A percentile compares a stretch with the other conserved stretches of the same genome.
These are phyloP conservation scores for Dioctria rufipes DNA, from an alignment of 2,888 invertebrate genomes.

Conservation along the genomic window DNA sequence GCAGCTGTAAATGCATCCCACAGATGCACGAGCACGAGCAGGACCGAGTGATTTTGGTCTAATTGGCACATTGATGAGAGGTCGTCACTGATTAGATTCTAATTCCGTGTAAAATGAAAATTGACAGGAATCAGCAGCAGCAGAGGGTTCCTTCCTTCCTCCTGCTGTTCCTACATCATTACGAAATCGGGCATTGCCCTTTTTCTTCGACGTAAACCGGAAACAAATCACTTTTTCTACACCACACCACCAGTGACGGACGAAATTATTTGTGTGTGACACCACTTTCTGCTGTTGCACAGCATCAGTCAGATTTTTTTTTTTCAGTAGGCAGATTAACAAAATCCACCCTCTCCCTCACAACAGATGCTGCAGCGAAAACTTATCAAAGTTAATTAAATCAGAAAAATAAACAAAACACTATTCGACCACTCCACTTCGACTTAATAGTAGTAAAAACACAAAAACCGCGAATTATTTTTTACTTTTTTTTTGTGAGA, in stretches of 20 bases:
- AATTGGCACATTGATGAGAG: conserved; percentile 33
- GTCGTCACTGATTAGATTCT: conserved; percentile 11
- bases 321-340: too few species aligned
- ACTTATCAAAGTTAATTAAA: neutral
- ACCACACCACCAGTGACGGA: too few species aligned
- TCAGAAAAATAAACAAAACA: neutral
- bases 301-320: too few species aligned
- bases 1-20: conserved; percentile 25
- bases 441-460: neutral
- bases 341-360: too few species aligned
- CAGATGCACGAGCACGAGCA: conserved; percentile 30
- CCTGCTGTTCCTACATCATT: too few species aligned
- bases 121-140: neutral
- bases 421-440: neutral
- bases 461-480: neutral
- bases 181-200: too few species aligned
- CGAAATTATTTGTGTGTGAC: too few species aligned
- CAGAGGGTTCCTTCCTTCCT: neutral
- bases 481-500: neutral
- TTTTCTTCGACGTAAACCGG: too few species aligned
- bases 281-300: too few species aligned
- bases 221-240: too few species aligned
- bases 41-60: conserved; percentile 15
- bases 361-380: neutral
- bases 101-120: neutral